Evolutionary conservation across 2,888 invertebrate species (phyloP).

Genomic region (Myopa testacea): DNA sequence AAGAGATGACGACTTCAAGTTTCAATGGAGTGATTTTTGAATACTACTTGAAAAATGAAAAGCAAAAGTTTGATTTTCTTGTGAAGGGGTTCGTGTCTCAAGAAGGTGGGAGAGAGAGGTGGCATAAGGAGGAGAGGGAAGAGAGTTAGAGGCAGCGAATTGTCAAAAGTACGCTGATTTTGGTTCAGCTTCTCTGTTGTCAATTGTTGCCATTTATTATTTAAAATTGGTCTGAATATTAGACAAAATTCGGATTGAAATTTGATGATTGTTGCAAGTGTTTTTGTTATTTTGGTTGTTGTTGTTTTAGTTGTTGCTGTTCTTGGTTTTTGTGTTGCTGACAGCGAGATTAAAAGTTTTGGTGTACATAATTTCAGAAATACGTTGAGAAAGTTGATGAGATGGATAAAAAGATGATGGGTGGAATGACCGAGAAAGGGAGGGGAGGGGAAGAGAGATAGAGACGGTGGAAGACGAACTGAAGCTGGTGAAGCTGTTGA

Average conservation of each 20-base stretch:
- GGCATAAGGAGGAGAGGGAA: neutral
- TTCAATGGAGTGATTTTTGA: too few species aligned
- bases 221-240: neutral
- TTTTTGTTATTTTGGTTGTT: neutral
- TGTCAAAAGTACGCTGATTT: neutral
- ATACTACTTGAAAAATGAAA: too few species aligned
- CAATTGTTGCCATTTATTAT: slow-evolving; percentile 17
- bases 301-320: neutral
- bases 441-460: neutral
- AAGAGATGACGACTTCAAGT: too few species aligned
- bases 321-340: slow-evolving; percentile 18
- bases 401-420: neutral
- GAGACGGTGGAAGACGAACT: neutral
- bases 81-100: too few species aligned
- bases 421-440: neutral
- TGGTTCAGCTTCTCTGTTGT: slow-evolving; percentile 4
- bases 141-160: neutral
- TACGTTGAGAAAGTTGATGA: neutral
- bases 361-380: slow-evolving; percentile 7
- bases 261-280: neutral
- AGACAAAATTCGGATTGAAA: neutral
- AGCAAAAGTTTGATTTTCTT: too few species aligned
- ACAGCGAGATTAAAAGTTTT: slow-evolving; percentile 32
- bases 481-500: neutral
- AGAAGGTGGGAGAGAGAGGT: neutral